Conservation (phyloP, 2,888 invertebrate genomes). For the Euclidia mi region DNA sequence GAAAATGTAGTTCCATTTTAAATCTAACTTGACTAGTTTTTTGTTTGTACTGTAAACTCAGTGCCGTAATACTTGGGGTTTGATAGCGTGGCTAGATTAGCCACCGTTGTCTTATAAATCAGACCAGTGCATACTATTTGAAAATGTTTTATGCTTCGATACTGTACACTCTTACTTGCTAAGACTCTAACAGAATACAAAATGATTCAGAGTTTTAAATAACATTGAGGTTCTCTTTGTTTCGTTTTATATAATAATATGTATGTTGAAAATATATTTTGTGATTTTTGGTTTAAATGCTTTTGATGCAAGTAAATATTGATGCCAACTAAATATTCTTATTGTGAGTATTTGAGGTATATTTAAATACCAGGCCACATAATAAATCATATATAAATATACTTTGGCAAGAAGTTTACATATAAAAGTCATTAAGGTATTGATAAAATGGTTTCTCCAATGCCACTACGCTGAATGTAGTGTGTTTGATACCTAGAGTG, state of each 20-base stretch:
- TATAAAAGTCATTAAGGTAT: too few species aligned
- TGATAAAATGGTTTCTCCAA: too few species aligned
- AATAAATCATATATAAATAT: too few species aligned
- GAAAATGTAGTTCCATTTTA: not conserved
- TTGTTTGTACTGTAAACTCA: constrained; percentile 14
- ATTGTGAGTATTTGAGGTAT: too few species aligned
- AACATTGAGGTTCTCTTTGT: not conserved
- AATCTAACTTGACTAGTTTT: not conserved
- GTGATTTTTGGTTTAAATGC: too few species aligned
- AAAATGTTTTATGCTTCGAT: constrained; percentile 47
- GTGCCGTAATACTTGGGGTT: constrained; percentile 18
- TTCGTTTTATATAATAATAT: not conserved
- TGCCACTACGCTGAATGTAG: too few species aligned
- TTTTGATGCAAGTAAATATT: too few species aligned
- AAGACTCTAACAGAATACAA: not conserved
- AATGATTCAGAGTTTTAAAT: constrained; percentile 1
- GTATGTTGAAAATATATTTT: too few species aligned
- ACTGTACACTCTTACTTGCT: constrained; percentile 11
- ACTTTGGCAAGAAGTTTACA: too few species aligned
- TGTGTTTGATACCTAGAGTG: too few species aligned
- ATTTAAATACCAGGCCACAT: too few species aligned
- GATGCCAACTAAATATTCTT: too few species aligned
- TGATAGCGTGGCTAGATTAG: constrained; percentile 47
- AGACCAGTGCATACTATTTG: constrained; percentile 49
- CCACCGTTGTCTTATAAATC: constrained; percentile 48